Base-by-base conservation (phyloP, 2,888 invertebrate genomes). In the Bellardia pandia region DNA sequence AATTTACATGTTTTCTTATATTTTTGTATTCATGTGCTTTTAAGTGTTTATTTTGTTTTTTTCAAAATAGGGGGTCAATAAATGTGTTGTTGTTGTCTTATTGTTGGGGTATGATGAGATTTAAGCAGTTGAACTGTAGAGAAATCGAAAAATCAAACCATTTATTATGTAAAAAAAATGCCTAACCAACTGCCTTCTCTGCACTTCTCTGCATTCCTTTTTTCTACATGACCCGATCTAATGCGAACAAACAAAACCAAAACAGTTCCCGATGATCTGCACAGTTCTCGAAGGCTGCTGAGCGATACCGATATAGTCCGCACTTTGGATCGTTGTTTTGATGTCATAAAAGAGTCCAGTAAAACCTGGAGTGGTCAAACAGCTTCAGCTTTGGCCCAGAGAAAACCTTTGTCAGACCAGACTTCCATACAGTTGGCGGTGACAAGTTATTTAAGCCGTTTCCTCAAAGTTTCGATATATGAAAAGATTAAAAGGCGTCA, bases 311-410 rank as follows among this genome's bases (percentile, higher is more conserved):
- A 97, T 92, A 95, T 96, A 90, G 93, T 96, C 90, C 95, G 95
- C 16, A 96, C 96, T 11, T 93, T 97, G 91, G 97, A 97, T 90
- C 95, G 96, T 85, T 97, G 97, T 93, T 97, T 95, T 92, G 95
- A 95, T 77, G 95, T 97, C 16, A 94, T 97, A 85, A 95, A 95
- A 90, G 95, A 96, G 68, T 94, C 96, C 14, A 92, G 91, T 1
- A 93, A 92, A 79, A 78, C 89, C 30, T 83, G 91, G 45, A 92
- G 92, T 30, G 92, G 90, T 6, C 90, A 90, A 3, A 90, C 92
- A 3, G 91, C 90, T 3, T 92, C 93, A 40, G 92, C 93, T 0
- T 37, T 93, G 68, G 87, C 91, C 3, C 91, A 91, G 11, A 90
- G 90, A 16, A 93, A 92, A 68, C 94, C 95, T 0, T 93, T 96